Evolutionary conservation across 2,797 vertebrate genomes (phyloP).

Genomic region (Kryptopterus vitreolus): DNA sequence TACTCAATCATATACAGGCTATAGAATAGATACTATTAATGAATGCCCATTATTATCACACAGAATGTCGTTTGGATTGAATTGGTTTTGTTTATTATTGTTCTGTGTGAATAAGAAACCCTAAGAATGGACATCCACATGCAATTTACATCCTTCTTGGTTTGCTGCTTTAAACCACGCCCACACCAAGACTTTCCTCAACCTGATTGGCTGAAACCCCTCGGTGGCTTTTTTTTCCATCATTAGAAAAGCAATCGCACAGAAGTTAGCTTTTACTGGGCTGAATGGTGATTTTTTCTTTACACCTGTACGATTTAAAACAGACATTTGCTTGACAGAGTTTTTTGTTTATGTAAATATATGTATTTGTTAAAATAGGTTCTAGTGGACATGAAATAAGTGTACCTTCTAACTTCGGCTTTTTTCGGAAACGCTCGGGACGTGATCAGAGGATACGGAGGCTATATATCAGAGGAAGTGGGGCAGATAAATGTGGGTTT

Average conservation of each 20-base stretch:
- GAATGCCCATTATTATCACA: conserved; percentile 86
- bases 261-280: neutral
- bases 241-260: conserved; percentile 1
- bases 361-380: neutral
- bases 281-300: too few species aligned
- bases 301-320: neutral
- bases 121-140: neutral
- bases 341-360: neutral
- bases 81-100: neutral
- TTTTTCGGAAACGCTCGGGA: neutral
- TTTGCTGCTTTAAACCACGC: neutral
- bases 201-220: neutral
- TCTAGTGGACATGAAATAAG: neutral
- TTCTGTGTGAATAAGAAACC: neutral
- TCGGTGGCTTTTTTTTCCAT: neutral
- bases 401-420: neutral
- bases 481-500: too few species aligned
- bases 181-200: neutral
- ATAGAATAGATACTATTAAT: conserved; percentile 88
- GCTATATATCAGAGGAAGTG: neutral
- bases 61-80: conserved; percentile 63
- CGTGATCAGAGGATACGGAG: neutral
- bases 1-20: conserved; percentile 81
- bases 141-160: neutral
- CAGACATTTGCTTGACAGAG: neutral